Evolutionary conservation across 2,113 vertebrate species (phyloP), one percentile per base, ranked within the genome.

Genomic region (Calcarius ornatus): DNA sequence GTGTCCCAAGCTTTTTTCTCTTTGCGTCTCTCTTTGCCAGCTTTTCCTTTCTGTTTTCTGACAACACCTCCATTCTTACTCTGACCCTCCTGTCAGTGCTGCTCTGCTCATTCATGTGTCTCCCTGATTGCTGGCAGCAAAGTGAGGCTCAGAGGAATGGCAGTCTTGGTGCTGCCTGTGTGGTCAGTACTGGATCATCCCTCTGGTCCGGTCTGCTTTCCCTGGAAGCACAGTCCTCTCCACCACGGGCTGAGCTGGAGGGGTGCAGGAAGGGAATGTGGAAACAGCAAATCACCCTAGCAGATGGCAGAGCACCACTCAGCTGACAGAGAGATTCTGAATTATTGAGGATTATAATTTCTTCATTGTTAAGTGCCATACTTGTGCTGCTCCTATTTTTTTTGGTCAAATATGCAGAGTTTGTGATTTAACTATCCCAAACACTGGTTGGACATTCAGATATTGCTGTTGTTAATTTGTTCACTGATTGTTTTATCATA

Each of bases 171-270:
- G 50, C 19, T 87, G 51, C 40, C 35, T 54, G 51, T 40, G 38
- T 51, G 68, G 54, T 48, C 69, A 87, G 33, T 7, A 25, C 25
- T 33, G 5, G 37, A 66, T 69, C 63, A 81, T 30, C 15, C 10
- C 61, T 64, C 40, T 88, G n/a, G 14, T 61, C 3, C 45, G 18
- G n/a, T 28, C 61, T 48, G 10, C 4, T 45, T 85, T 72, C 48
- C 40, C 28, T 50, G 33, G 57, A 63, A 59, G 19, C 0, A 0
- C 38, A 27, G 2, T 75, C 8, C 8, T 69, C 37, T 73, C 25
- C 3, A 2, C 13, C n/a, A 12, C 2, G 2, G 33, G 37, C 10
- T 37, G 16, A 27, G 31, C 19, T 0, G 5, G 42, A 53, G 19
- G 31, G 9, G 2, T 25, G 47, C 40, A 20, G 17, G 75, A 56